Base-by-base conservation (phyloP, 2,113 vertebrate genomes). In the Phocoena phocoena region DNA sequence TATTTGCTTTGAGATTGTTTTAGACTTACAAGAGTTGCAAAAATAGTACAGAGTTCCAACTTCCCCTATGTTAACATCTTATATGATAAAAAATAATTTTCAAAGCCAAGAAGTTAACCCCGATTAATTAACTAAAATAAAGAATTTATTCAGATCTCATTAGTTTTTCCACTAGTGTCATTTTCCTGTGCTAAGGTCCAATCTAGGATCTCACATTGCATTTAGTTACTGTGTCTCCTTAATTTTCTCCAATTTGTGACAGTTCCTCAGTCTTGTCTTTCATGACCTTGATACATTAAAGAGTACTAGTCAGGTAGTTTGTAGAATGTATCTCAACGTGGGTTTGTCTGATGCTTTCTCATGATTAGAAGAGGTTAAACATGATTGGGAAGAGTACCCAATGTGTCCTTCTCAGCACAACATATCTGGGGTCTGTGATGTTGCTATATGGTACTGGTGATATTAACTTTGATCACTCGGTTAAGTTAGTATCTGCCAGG, bases 91-190 rank as follows among this genome's bases (percentile, higher is more conserved):
- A 74, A 25, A 28, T 5, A 80, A 77, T 71, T 47, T 93, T 88
- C 4, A 70, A 95, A 97, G 86, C 25, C n/a, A 96, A 79, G 76
- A 95, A 87, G 79, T 92, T 95, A 90, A 84, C 20, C 11, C 38
- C 65, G 21, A 44, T 70, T 70, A 91, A 50, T 44, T 70, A 74
- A 76, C 26, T 50, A 94, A 90, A 91, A 77, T 77, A 68, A 36
- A 63, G 8, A 38, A 79, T 85, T 65, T 25, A 83, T 74, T 90
- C 38, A 44, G 33, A 71, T 68, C 86, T 62, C 70, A 71, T 85
- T 13, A 84, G 12, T 88, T 88, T 93, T 79, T 14, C 47, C 15
- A 92, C 1, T 41, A 84, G 58, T 41, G 33, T n/a, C 7, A 93
- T n/a, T 88, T 84, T 65, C 73, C 55, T 84, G 20, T 62, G 28